These are phyloP conservation scores for Clarias magur DNA, from an alignment of 2,113 vertebrate species.

Conservation along the genomic window DNA sequence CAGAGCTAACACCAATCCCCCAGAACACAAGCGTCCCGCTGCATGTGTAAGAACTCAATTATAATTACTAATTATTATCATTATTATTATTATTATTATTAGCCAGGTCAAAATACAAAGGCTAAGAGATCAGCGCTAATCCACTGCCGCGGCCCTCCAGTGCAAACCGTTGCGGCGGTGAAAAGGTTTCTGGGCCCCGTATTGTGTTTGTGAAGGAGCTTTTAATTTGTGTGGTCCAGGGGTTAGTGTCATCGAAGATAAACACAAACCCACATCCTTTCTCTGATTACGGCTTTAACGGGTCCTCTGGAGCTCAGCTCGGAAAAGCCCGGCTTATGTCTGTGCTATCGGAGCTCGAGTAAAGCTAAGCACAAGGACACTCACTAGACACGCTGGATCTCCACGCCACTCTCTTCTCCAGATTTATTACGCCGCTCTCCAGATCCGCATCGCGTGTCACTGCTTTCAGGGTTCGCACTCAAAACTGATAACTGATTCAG, in stretches of 20 bases:
- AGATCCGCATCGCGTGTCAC: background rate
- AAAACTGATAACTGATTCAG: background rate
- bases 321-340: conserved; percentile 51
- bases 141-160: conserved; percentile 34
- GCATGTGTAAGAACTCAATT: conserved; percentile 3
- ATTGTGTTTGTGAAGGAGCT: conserved; percentile 61
- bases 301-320: conserved; percentile 54
- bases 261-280: conserved; percentile 63
- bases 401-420: conserved; percentile 14
- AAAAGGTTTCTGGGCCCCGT: conserved; percentile 61
- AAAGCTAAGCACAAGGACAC: conserved; percentile 42
- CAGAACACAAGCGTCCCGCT: background rate
- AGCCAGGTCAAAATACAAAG: conserved; percentile 34
- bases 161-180: conserved; percentile 59
- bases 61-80: background rate
- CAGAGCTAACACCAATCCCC: background rate
- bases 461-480: background rate
- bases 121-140: conserved; percentile 37
- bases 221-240: conserved; percentile 65
- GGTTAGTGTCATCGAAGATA: conserved; percentile 68
- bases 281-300: conserved; percentile 69
- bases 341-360: conserved; percentile 37
- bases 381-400: conserved; percentile 26
- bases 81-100: conserved; percentile 23
- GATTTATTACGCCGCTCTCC: background rate